phyloP scores from a whole-genome alignment of 2,888 invertebrate species.

The Epinotia brunnichana region DNA sequence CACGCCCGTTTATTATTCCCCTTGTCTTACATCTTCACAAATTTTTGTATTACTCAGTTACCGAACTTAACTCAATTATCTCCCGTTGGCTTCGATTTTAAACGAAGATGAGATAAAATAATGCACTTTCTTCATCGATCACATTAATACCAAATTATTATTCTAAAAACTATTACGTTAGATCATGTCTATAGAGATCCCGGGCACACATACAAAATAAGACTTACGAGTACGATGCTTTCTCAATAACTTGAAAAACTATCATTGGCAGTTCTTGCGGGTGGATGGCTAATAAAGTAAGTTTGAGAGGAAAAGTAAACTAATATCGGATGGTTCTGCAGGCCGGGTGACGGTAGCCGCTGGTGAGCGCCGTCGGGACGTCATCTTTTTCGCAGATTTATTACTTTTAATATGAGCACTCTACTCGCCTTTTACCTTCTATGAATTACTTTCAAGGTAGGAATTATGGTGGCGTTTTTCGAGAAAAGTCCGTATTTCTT shows the following conservation, averaged over 20 bases:
- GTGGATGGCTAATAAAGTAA: constrained; percentile 82
- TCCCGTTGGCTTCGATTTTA: neutral
- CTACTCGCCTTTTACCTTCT: constrained; percentile 57
- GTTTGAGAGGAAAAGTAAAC: constrained; percentile 84
- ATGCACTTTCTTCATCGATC: neutral
- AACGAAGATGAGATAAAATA: neutral
- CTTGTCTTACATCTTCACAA: constrained; percentile 50
- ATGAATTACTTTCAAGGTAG: constrained; percentile 54
- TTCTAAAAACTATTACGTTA: neutral
- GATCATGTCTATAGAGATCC: constrained; percentile 15
- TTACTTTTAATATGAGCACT: constrained; percentile 77
- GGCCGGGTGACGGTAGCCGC: constrained; percentile 62
- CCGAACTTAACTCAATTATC: constrained; percentile 49
- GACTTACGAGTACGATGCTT: constrained; percentile 61
- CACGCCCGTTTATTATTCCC: constrained; percentile 60
- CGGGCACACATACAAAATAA: constrained; percentile 21
- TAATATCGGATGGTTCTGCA: constrained; percentile 80
- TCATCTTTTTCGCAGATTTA: constrained; percentile 74
- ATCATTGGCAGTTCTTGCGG: constrained; percentile 73
- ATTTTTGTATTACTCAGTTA: constrained; percentile 39
- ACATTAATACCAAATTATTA: neutral
- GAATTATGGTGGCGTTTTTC: constrained; percentile 21
- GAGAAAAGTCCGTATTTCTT: constrained; percentile 4
- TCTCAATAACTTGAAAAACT: constrained; percentile 79
- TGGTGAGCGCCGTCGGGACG: constrained; percentile 50